Evolutionary conservation across 2,113 vertebrate genomes (phyloP).

Genomic region (Puntigrus tetrazona): DNA sequence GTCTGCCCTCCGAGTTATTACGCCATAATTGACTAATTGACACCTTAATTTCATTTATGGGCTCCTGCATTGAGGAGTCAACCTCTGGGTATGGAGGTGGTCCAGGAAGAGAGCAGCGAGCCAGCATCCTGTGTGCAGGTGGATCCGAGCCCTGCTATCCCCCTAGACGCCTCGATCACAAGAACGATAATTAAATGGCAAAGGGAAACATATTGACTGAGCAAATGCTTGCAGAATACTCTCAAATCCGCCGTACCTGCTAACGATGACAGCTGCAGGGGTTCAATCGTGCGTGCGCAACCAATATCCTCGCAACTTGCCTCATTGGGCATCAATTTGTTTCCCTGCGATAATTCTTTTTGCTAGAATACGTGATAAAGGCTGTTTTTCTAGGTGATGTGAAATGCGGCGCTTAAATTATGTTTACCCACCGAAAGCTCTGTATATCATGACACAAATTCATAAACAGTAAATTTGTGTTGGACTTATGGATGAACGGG

Average conservation of each 20-base stretch:
- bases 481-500: not conserved
- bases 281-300: slow-evolving; percentile 66
- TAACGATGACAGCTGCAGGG: slow-evolving; percentile 70
- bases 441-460: slow-evolving; percentile 1
- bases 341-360: slow-evolving; percentile 51
- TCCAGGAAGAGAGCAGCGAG: slow-evolving; percentile 71
- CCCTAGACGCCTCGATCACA: slow-evolving; percentile 68
- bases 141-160: slow-evolving; percentile 50
- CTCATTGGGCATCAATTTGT: slow-evolving; percentile 67
- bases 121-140: slow-evolving; percentile 65
- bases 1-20: slow-evolving; percentile 84
- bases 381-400: slow-evolving; percentile 39
- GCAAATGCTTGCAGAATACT: slow-evolving; percentile 71
- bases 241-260: slow-evolving; percentile 72
- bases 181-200: slow-evolving; percentile 75
- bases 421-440: slow-evolving; percentile 1
- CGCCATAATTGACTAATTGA: slow-evolving; percentile 83
- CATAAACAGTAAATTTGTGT: not conserved
- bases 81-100: slow-evolving; percentile 78
- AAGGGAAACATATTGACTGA: slow-evolving; percentile 74
- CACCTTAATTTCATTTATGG: slow-evolving; percentile 87
- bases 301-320: slow-evolving; percentile 62
- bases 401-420: not conserved
- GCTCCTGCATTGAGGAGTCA: slow-evolving; percentile 79
- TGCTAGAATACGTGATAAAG: slow-evolving; percentile 36